phyloP scores from a whole-genome alignment of 2,113 vertebrate species.

The Nannospalax galili region DNA sequence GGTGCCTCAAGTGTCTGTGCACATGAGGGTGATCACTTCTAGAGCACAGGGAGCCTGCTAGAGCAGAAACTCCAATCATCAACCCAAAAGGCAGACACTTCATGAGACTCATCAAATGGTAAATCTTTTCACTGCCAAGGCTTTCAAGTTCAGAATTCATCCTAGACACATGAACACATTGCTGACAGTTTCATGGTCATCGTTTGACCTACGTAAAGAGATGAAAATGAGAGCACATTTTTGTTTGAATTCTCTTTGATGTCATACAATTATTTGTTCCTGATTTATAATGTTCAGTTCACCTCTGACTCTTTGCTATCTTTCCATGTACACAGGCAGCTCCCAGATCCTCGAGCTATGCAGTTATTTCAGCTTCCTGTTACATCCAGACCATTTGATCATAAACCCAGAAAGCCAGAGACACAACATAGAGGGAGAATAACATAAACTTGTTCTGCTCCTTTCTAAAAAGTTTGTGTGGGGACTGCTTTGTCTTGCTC shows the following conservation, averaged over 20 bases:
- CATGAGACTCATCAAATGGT: neutral
- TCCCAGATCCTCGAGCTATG: rapidly evolving
- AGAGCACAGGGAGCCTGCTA: neutral
- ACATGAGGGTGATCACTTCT: neutral
- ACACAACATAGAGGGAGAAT: neutral
- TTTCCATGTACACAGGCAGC: neutral
- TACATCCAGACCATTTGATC: neutral
- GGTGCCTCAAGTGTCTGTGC: neutral
- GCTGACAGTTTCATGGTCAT: neutral
- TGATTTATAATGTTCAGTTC: neutral
- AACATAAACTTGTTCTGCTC: neutral
- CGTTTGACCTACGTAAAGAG: neutral
- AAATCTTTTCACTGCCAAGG: neutral
- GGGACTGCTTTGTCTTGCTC: neutral
- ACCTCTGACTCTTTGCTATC: neutral
- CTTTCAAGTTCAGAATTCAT: neutral
- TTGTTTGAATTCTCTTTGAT: slow-evolving; percentile 38
- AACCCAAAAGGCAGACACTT: neutral
- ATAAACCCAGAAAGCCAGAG: neutral
- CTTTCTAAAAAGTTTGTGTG: no score
- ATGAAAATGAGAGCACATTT: slow-evolving; percentile 19
- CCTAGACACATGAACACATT: neutral
- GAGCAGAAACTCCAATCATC: neutral
- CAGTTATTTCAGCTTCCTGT: neutral
- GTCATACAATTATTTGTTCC: neutral